Base-by-base conservation (phyloP, 1,140 invertebrate species). In the Caenorhabditis tropicalis region DNA sequence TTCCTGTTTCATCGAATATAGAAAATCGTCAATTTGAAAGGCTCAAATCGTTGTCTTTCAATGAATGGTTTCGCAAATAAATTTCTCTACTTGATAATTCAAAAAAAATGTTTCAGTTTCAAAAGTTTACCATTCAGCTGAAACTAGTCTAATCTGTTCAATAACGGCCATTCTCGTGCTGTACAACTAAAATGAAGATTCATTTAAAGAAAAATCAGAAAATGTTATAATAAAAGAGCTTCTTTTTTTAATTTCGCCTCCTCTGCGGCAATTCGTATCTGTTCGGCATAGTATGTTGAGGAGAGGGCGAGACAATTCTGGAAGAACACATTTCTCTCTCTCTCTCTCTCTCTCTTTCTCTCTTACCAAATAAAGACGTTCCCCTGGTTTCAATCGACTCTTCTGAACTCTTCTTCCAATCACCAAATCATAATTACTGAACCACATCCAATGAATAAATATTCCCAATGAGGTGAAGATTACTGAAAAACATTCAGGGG, bases 371-470 rank as follows among this genome's bases (percentile, higher is more conserved):
- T 16, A n/a, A 29, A 74, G 5, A 24, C 65, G 33, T 19, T 74
- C 6, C 33, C 36, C 36, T 7, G 65, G 21, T 43, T 74, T 74
- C 21, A 74, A 15, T 21, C n/a, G 7, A 27, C 15, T 39, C 15
- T 74, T 74, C 36, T 46, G 10, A 33, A 43, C 15, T 74, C 10
- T 74, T 24, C 36, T n/a, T 21, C 65, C 65, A 43, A 74, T 74
- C 15, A 74, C 65, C 65, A 74, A 12, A 46, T 74, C 65, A 24
- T 74, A 74, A 12, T 74, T 74, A 10, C 65, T 74, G 65, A 74
- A 74, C 65, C 65, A 74, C 65, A 74, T 74, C 65, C 65, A 74
- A 24, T 74, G 65, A 46, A 74, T 24, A 15, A 74, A 74, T 9
- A 74, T 74, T 39, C n/a, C n/a, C n/a, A 74, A 10, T 1, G 65